These are phyloP conservation scores for Burhinus oedicnemus DNA, from an alignment of 2,113 vertebrate genomes.

Conservation along the genomic window DNA sequence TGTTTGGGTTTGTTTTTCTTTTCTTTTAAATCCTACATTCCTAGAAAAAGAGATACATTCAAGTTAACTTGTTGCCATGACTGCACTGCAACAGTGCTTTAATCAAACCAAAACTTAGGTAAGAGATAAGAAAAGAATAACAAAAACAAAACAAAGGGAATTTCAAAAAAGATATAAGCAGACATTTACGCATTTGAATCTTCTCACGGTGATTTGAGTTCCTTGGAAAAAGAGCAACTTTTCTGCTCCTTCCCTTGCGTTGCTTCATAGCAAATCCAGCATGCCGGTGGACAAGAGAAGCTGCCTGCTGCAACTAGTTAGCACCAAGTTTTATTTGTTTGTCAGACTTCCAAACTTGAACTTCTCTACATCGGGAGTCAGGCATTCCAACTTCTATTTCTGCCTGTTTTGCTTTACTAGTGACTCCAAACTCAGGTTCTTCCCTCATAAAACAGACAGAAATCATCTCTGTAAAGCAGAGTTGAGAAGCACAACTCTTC, in stretches of 20 bases:
- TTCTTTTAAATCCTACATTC: not conserved
- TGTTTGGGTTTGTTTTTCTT: not conserved
- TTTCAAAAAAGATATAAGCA: not conserved
- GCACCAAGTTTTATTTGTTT: not conserved
- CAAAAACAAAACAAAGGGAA: conserved; percentile 11
- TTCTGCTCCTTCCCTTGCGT: not conserved
- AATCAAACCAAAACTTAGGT: conserved; percentile 46
- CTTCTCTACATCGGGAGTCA: not conserved
- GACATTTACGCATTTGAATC: not conserved
- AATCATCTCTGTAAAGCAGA: not conserved
- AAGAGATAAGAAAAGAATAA: not conserved
- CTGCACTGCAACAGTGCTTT: conserved; percentile 14
- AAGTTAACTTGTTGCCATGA: conserved; percentile 6
- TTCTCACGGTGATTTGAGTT: not conserved
- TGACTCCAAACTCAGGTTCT: not conserved
- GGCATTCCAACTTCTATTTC: not conserved
- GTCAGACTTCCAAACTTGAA: not conserved
- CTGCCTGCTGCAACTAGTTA: not conserved
- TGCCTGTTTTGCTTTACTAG: not conserved
- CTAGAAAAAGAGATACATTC: not conserved
- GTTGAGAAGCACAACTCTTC: not conserved
- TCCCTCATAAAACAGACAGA: not conserved
- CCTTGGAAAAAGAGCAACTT: not conserved
- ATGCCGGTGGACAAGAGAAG: not conserved
- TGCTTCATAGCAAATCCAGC: not conserved